A percentile compares a stretch with the other conserved stretches of the same genome.
Evolutionary conservation across 1,140 invertebrate genomes (phyloP).

Genomic region (Drosophila quadrilineata): DNA sequence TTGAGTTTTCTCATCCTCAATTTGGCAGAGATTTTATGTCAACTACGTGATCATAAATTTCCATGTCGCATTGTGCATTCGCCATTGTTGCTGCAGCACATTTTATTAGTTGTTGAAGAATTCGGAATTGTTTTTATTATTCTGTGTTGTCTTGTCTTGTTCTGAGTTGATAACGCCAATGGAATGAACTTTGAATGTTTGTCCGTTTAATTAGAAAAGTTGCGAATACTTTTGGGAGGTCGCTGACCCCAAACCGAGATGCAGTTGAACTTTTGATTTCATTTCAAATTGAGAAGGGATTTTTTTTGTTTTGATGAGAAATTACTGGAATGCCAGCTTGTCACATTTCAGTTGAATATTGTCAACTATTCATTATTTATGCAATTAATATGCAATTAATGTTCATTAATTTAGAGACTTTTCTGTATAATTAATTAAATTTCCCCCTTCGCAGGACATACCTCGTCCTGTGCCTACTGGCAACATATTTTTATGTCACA

Average conservation of each 20-base stretch:
- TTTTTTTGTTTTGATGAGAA: no score
- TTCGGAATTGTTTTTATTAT: constrained; percentile 50
- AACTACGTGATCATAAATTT: constrained; percentile 66
- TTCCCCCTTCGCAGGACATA: constrained; percentile 14
- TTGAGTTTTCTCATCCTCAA: background rate
- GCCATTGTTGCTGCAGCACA: background rate
- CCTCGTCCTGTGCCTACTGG: no score
- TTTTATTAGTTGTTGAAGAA: no score
- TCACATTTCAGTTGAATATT: background rate
- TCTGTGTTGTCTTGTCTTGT: constrained; percentile 16
- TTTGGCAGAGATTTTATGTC: constrained; percentile 51
- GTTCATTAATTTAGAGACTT: constrained; percentile 48
- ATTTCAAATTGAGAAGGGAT: no score
- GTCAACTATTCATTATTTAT: constrained; percentile 41
- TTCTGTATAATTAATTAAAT: constrained; percentile 68
- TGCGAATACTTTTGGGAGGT: constrained; percentile 20
- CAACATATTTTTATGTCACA: constrained; percentile 77
- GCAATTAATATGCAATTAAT: constrained; percentile 73
- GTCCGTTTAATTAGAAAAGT: constrained; percentile 63
- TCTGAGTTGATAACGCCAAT: constrained; percentile 26
- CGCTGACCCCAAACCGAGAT: constrained; percentile 9
- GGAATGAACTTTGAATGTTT: constrained; percentile 32
- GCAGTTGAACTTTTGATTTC: no score
- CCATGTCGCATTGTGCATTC: constrained; percentile 6
- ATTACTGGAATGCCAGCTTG: background rate